Evolutionary conservation across 2,797 vertebrate species (phyloP).

Genomic region (Mormyrops boulengeri): DNA sequence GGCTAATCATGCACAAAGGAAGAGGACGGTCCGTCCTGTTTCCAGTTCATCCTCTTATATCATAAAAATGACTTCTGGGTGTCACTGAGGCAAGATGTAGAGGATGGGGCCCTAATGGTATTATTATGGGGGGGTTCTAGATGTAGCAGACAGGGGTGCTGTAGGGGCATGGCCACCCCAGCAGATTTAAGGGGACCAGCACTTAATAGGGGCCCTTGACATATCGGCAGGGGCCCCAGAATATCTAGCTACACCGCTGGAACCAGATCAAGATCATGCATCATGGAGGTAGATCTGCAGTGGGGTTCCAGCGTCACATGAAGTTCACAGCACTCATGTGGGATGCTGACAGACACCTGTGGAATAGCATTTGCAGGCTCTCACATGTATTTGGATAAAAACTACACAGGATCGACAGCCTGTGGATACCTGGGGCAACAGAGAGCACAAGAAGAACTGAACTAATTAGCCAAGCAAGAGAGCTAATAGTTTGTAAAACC

Average conservation of each 20-base stretch:
- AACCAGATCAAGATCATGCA: not conserved
- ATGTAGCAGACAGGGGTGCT: not conserved
- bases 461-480: not conserved
- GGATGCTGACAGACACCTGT: not conserved
- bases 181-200: not conserved
- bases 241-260: not conserved
- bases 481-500: not conserved
- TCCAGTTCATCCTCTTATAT: not conserved
- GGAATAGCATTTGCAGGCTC: not conserved
- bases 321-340: not conserved
- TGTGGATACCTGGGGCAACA: not conserved
- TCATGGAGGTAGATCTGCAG: not conserved
- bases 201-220: not conserved
- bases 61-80: not conserved
- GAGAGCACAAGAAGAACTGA: not conserved
- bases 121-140: not conserved
- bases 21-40: not conserved
- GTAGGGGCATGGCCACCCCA: not conserved
- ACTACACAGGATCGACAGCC: not conserved
- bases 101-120: not conserved
- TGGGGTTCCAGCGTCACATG: not conserved
- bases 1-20: not conserved
- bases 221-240: not conserved
- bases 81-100: not conserved
- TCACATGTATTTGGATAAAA: not conserved